Percentiles rank a stretch among this genome's conserved stretches.
These are phyloP conservation scores for Monodelphis domestica DNA, from an alignment of 2,797 vertebrate genomes.

Conservation along the genomic window DNA sequence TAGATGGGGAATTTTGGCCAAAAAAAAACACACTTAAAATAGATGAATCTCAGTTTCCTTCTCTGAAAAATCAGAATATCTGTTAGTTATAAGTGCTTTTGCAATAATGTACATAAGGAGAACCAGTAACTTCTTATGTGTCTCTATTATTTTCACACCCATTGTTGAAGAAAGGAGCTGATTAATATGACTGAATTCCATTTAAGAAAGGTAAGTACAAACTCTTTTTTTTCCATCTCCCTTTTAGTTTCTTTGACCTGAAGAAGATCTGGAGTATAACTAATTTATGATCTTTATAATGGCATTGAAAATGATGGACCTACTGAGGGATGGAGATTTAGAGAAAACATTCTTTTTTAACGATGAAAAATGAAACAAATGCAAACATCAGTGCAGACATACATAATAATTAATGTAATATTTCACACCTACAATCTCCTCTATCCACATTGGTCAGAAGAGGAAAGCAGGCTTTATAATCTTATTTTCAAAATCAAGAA, in stretches of 20 bases:
- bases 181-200: background rate
- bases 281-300: background rate
- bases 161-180: background rate
- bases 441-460: no score
- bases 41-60: background rate
- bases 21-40: background rate
- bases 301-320: background rate
- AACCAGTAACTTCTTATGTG: no score
- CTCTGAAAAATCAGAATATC: background rate
- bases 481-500: no score
- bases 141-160: background rate
- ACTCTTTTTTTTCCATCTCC: background rate
- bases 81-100: background rate
- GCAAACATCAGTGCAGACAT: no score
- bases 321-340: background rate
- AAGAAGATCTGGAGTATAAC: background rate
- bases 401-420: no score
- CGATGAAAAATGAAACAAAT: no score
- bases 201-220: background rate
- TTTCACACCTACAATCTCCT: no score
- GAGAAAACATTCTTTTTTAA: background rate
- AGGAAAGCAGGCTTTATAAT: fast-evolving
- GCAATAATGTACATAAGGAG: no score
- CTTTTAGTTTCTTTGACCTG: background rate
- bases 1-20: background rate